Evolutionary conservation across 2,888 invertebrate species (phyloP), one percentile per base, ranked within the genome.

Genomic region (Margaritifera margaritifera): DNA sequence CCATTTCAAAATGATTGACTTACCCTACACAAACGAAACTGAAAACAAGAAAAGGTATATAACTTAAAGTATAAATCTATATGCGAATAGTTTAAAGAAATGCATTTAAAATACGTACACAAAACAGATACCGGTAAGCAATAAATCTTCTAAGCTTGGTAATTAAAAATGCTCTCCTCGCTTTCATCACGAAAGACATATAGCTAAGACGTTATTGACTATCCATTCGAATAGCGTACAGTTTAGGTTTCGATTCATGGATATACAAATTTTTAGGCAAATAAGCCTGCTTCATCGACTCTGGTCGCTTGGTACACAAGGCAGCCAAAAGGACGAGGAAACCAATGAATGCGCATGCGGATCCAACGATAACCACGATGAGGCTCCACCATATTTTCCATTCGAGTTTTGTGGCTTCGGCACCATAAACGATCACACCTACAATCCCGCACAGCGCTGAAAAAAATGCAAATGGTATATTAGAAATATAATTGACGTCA

Each of bases 291-390:
- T 71, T 72, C 8, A 72, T 57, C 60, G 75, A 77, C n/a, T 71
- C 68, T 8, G 84, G 84, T 18, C 80, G 70, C 62, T 77, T 80
- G 61, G 80, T 77, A 55, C 78, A 66, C 31, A 76, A 71, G 22
- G 83, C 77, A 24, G 83, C 78, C 55, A 82, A 66, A 24, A 86
- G 72, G 56, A 85, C 75, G 24, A 85, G 73, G 74, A 82, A 82
- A 2, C 79, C 79, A 25, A 83, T 74, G 55, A 85, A 75, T 27
- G 79, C 75, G 55, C 76, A 62, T 1, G 71, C 81, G 42, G 80
- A 81, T 22, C 81, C 85, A 42, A 84, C 78, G 54, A 83, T 75
- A 24, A 79, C 77, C 42, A 83, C 72, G 64, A 83, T 79, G 51
- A 84, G 66, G 66, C 83, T 81, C 86, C 84, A 86, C 52, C 72